phyloP scores from a whole-genome alignment of 2,113 vertebrate genomes.

The Synchiropus splendidus region DNA sequence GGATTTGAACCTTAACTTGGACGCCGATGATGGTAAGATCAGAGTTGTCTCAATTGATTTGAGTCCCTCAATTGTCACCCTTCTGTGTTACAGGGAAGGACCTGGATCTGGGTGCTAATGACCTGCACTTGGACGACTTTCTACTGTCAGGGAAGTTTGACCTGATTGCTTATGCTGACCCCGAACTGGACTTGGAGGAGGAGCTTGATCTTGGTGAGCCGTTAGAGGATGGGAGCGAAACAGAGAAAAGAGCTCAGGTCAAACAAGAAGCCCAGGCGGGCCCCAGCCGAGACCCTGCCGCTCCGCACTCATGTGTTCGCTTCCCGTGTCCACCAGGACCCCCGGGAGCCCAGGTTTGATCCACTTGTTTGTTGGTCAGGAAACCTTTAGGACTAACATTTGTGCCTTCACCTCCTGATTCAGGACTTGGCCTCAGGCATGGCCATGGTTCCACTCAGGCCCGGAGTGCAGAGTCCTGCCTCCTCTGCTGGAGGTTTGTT shows the following conservation, averaged over 20 bases:
- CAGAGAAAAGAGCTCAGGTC: conserved; percentile 21
- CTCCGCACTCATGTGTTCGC: background rate
- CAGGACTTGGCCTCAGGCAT: background rate
- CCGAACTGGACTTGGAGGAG: conserved; percentile 86
- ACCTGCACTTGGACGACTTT: conserved; percentile 90
- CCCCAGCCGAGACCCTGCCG: conserved; percentile 1
- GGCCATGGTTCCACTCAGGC: background rate
- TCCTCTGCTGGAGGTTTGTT: background rate
- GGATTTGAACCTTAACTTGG: conserved; percentile 91
- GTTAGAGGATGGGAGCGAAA: conserved; percentile 70
- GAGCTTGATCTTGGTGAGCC: conserved; percentile 84
- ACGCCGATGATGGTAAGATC: conserved; percentile 70
- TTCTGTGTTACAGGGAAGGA: conserved; percentile 71
- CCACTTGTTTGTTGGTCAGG: no score
- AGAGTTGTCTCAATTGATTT: background rate
- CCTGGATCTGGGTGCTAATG: conserved; percentile 83
- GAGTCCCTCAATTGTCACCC: background rate
- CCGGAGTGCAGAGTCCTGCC: background rate
- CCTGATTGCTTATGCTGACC: conserved; percentile 93
- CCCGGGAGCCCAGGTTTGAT: no score
- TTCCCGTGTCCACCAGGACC: no score
- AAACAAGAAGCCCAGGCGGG: conserved; percentile 37
- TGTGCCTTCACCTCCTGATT: no score
- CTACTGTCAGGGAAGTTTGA: conserved; percentile 90
- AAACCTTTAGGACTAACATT: no score